Evolutionary conservation across 2,113 vertebrate genomes (phyloP).

Genomic region (Paracanthobrama guichenoti): DNA sequence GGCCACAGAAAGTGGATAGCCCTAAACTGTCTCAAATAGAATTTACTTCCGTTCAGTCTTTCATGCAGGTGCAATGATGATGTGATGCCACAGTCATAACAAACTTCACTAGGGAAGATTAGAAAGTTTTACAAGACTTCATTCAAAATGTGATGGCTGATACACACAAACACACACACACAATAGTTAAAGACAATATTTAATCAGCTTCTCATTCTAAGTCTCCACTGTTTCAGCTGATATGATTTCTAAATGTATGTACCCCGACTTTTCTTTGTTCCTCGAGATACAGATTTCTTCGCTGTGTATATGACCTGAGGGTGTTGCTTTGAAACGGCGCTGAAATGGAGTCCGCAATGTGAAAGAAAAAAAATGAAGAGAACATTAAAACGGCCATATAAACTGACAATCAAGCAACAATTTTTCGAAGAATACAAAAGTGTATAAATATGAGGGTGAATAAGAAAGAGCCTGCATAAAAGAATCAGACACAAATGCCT

Average conservation of each 20-base stretch:
- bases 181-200: constrained; percentile 48
- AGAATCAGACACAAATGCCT: constrained; percentile 59
- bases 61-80: constrained; percentile 68
- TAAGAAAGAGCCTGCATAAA: constrained; percentile 63
- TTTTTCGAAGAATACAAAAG: constrained; percentile 65
- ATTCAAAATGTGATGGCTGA: constrained; percentile 66
- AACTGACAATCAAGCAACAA: constrained; percentile 70
- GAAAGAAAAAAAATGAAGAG: constrained; percentile 80
- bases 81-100: constrained; percentile 62
- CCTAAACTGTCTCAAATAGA: neutral
- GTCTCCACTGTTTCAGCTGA: constrained; percentile 66
- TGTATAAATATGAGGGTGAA: constrained; percentile 66
- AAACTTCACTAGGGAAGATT: constrained; percentile 49
- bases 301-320: constrained; percentile 85
- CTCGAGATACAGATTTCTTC: constrained; percentile 85
- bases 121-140: constrained; percentile 56
- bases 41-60: constrained; percentile 20
- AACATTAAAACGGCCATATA: constrained; percentile 74
- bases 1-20: neutral
- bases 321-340: constrained; percentile 85
- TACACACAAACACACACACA: constrained; percentile 51
- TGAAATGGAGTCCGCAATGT: constrained; percentile 82
- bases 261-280: constrained; percentile 87
- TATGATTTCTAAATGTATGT: constrained; percentile 79
- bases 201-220: constrained; percentile 47